Percentiles rank a stretch among this genome's conserved stretches.
phyloP scores from a whole-genome alignment of 2,113 vertebrate genomes.

The Muntiacus muntjak region DNA sequence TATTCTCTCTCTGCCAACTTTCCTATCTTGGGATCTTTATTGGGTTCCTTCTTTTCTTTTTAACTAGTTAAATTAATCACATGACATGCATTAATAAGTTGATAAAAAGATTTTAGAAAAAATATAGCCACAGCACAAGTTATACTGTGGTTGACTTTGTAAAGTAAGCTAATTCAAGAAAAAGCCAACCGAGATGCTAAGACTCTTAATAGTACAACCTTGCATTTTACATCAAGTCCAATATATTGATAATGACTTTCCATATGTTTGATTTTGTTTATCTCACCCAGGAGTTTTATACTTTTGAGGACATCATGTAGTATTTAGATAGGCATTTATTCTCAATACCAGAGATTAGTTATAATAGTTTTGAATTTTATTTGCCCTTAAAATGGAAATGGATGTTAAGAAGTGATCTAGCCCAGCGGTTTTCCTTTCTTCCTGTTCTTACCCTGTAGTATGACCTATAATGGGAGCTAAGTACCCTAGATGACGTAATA shows the following conservation, averaged over 20 bases:
- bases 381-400: not conserved
- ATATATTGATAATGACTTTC: not conserved
- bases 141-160: not conserved
- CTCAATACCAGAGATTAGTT: not conserved
- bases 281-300: not conserved
- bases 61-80: not conserved
- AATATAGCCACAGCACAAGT: not conserved
- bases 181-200: not conserved
- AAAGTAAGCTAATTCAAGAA: not conserved
- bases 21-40: not conserved
- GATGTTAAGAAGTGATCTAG: not conserved
- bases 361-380: not conserved
- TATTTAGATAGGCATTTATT: conserved; percentile 17
- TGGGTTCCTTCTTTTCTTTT: not conserved
- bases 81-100: not conserved
- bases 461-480: not conserved
- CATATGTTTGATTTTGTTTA: not conserved
- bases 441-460: not conserved
- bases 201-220: not conserved
- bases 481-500: not conserved
- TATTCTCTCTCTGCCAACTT: not conserved
- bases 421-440: not conserved
- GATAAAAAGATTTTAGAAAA: not conserved
- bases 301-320: not conserved
- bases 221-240: not conserved